phyloP scores from a whole-genome alignment of 2,113 vertebrate species.

The Glaucomys volans region DNA sequence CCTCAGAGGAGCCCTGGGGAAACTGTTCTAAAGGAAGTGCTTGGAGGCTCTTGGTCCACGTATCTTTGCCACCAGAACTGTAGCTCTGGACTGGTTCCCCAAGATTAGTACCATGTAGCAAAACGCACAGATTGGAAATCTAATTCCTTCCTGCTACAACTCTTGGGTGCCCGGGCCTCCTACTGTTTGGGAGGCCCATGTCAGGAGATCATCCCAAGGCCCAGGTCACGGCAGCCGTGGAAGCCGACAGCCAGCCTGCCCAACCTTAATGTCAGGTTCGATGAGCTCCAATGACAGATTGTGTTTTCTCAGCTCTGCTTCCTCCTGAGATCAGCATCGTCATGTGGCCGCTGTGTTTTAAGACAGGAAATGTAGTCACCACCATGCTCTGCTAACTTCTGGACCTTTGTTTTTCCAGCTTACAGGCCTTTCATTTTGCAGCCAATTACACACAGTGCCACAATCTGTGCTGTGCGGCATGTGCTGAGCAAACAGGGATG shows the following conservation, averaged over 20 bases:
- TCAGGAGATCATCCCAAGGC: neutral
- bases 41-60: neutral
- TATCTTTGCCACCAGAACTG: neutral
- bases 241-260: neutral
- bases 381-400: slow-evolving; percentile 11
- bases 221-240: neutral
- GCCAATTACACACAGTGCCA: neutral
- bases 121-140: neutral
- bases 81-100: neutral
- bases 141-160: neutral
- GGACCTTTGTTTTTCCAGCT: neutral
- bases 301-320: slow-evolving; percentile 21
- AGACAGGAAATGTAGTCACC: neutral
- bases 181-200: neutral
- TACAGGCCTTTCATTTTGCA: slow-evolving; percentile 48
- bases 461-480: neutral
- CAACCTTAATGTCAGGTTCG: neutral
- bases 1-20: neutral
- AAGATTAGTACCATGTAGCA: slow-evolving; percentile 16
- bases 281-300: neutral
- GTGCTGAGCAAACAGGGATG: slow-evolving; percentile 20
- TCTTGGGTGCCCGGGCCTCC: neutral
- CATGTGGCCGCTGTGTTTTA: slow-evolving; percentile 1
- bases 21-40: neutral
- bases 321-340: slow-evolving; percentile 15